Evolutionary conservation across 2,888 invertebrate species (phyloP).

Genomic region (Drosophila sordidapex): DNA sequence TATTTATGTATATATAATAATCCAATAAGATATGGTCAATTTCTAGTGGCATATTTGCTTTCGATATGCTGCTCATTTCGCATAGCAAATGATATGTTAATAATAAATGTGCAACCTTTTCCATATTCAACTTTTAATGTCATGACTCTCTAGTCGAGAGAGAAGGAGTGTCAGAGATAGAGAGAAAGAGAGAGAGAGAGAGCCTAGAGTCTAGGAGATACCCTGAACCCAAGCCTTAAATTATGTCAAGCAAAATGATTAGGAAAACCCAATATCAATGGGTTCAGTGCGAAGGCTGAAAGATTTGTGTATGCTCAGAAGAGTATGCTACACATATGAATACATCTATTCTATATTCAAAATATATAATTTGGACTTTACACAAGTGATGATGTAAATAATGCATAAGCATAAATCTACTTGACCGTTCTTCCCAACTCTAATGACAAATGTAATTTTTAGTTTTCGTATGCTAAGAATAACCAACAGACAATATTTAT

Average conservation of each 20-base stretch:
- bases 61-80: background rate
- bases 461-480: background rate
- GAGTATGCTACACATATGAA: conserved; percentile 6
- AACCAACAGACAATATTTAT: background rate
- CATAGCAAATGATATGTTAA: background rate
- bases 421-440: background rate
- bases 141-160: background rate
- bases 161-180: background rate
- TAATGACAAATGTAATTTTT: background rate
- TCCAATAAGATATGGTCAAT: conserved; percentile 10
- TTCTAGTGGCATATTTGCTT: background rate
- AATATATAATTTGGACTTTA: background rate
- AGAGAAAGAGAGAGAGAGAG: background rate
- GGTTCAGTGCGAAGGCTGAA: background rate
- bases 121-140: background rate
- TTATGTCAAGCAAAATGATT: background rate
- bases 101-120: background rate
- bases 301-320: background rate
- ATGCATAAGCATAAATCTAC: background rate
- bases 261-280: background rate
- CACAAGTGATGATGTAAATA: background rate
- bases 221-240: background rate
- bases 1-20: conserved; percentile 2
- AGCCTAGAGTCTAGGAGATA: background rate
- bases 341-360: background rate